These are phyloP conservation scores for Dromius quadrimaculatus DNA, from an alignment of 2,888 invertebrate species.

Conservation along the genomic window DNA sequence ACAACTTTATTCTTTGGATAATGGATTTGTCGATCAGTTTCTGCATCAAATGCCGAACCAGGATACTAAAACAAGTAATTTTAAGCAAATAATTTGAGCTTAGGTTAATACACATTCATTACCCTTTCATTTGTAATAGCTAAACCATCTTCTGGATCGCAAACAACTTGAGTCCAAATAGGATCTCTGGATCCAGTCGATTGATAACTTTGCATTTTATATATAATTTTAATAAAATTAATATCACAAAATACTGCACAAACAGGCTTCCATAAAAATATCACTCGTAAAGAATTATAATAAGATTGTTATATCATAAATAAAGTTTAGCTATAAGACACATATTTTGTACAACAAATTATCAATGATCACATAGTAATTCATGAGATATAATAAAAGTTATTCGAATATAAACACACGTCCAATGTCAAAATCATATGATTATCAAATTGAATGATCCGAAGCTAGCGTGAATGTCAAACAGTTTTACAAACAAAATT, in stretches of 20 bases:
- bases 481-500: too few species aligned
- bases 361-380: slow-evolving; percentile 25
- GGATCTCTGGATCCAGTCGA: slow-evolving; percentile 59
- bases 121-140: slow-evolving; percentile 50
- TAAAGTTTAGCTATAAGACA: slow-evolving; percentile 17
- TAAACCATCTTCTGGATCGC: slow-evolving; percentile 59
- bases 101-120: too few species aligned
- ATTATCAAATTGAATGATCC: slow-evolving; percentile 32
- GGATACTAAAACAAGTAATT: slow-evolving; percentile 45
- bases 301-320: slow-evolving; percentile 31
- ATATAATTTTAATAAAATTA: slow-evolving; percentile 28
- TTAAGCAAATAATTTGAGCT: too few species aligned
- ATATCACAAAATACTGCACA: slow-evolving; percentile 45
- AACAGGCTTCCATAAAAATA: slow-evolving; percentile 27
- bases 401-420: slow-evolving; percentile 30
- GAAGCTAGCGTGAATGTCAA: slow-evolving; percentile 33
- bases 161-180: slow-evolving; percentile 61
- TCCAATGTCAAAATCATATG: slow-evolving; percentile 48
- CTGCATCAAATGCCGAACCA: slow-evolving; percentile 24
- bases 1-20: slow-evolving; percentile 41
- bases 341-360: slow-evolving; percentile 8
- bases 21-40: slow-evolving; percentile 23
- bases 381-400: slow-evolving; percentile 13
- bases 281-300: slow-evolving; percentile 20
- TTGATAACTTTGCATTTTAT: slow-evolving; percentile 57